Base-by-base conservation (phyloP, 1,140 invertebrate genomes). In the Neodiprion fabricii region DNA sequence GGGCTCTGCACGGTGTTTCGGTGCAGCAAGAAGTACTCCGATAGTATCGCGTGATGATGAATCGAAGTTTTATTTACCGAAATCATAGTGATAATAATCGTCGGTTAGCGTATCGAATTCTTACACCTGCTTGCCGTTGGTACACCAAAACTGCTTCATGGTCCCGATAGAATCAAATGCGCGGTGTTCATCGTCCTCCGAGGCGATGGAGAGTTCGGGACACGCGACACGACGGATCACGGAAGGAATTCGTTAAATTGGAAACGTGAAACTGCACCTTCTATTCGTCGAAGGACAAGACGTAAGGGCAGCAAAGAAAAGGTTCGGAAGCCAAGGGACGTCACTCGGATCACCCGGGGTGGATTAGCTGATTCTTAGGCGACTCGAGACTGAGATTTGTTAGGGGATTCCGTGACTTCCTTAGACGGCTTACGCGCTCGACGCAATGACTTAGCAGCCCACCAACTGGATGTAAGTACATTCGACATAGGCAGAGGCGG, bases 341-440 rank as follows among this genome's bases (percentile, higher is more conserved):
- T 61, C 53, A 17, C 11, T 61, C 11, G n/a, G n/a, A 61, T 61
- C 11, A 61, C 53, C 53, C 53, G 11, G 53, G 53, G 53, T 61
- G 53, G 53, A 61, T 61, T 61, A 61, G 53, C 53, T 61, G 11
- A 61, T 61, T 61, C 53, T 61, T 61, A 61, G 53, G n/a, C 53
- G 53, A 61, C 53, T 61, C 53, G 53, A 61, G 53, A 61, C 53
- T 61, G 53, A 61, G 53, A 61, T 61, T 61, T 61, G 53, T 61
- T 61, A 61, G 53, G 53, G 53, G 53, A 61, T 61, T 61, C 53
- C 53, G 11, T 7, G 53, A 61, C 53, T 61, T 61, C 53, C 53
- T 61, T 61, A 61, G 53, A 61, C 9, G 53, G 53, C 53, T 61
- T 61, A 61, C 11, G 53, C 53, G 53, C 53, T 61, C n/a, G 53